These are phyloP conservation scores for Myanophis thanlyinensis DNA, from an alignment of 2,113 vertebrate species.

Conservation along the genomic window DNA sequence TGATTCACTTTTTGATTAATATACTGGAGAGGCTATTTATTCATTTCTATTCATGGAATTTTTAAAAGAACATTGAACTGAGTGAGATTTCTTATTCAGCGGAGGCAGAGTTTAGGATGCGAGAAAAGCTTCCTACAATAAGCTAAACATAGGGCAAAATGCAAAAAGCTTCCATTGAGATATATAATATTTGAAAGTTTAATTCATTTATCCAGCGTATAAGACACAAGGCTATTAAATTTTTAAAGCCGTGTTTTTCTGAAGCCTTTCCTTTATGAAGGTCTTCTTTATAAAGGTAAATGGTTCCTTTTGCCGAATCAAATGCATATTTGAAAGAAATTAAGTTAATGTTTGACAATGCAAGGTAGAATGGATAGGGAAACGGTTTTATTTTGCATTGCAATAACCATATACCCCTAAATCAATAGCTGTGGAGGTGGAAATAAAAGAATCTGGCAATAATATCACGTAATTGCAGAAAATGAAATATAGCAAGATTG, in stretches of 20 bases:
- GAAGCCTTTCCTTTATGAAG: conserved; percentile 85
- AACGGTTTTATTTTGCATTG: conserved; percentile 88
- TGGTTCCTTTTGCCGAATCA: conserved; percentile 88
- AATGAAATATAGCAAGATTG: conserved; percentile 86
- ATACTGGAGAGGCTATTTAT: not conserved
- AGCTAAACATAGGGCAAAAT: conserved; percentile 81
- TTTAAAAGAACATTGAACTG: conserved; percentile 49
- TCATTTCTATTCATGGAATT: conserved; percentile 38
- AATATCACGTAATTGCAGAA: conserved; percentile 85
- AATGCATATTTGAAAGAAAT: conserved; percentile 90
- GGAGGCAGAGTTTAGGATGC: not conserved
- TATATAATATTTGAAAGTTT: conserved; percentile 82
- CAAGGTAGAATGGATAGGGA: conserved; percentile 91
- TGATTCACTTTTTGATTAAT: not conserved
- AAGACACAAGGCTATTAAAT: conserved; percentile 85
- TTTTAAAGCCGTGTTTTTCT: conserved; percentile 83
- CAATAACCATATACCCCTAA: conserved; percentile 93
- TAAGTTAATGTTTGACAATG: conserved; percentile 84
- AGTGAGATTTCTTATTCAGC: conserved; percentile 50
- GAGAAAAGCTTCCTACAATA: conserved; percentile 61
- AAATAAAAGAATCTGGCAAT: conserved; percentile 75
- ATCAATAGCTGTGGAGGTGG: conserved; percentile 85
- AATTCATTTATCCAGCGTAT: conserved; percentile 84
- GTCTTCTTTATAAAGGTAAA: conserved; percentile 88
- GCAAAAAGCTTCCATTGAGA: conserved; percentile 82